phyloP scores from a whole-genome alignment of 1,140 invertebrate species.

The Spodoptera frugiperda region DNA sequence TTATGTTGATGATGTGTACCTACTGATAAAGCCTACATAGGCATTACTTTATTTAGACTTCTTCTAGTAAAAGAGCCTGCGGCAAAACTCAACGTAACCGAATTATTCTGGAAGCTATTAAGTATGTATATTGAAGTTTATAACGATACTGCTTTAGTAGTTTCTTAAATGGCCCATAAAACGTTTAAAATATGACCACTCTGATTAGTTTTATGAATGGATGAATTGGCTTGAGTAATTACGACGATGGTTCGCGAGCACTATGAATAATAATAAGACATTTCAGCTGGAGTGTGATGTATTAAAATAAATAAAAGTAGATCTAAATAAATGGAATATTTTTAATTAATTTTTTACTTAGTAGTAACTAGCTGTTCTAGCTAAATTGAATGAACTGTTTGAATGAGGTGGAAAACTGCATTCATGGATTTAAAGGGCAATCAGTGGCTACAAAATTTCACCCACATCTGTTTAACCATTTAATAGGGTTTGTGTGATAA shows the following conservation, averaged over 20 bases:
- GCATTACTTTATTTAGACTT: too few species aligned
- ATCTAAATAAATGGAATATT: too few species aligned
- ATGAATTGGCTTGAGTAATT: constrained; percentile 40
- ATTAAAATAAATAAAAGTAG: neutral
- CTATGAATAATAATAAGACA: constrained; percentile 22
- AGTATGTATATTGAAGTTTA: constrained; percentile 31
- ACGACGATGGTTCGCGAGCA: constrained; percentile 2
- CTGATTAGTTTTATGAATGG: constrained; percentile 49
- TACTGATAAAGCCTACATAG: too few species aligned
- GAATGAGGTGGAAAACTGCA: too few species aligned
- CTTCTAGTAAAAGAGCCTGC: constrained; percentile 9
- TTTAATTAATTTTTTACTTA: too few species aligned
- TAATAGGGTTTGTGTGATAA: too few species aligned
- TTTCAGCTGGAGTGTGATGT: neutral
- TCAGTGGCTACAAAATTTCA: too few species aligned
- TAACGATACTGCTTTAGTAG: constrained; percentile 22
- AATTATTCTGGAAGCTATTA: constrained; percentile 37
- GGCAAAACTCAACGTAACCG: constrained; percentile 34
- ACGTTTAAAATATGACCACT: constrained; percentile 41
- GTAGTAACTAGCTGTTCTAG: too few species aligned
- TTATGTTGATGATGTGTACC: too few species aligned
- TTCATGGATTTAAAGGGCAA: too few species aligned
- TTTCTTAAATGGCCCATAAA: constrained; percentile 42
- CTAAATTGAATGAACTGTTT: too few species aligned
- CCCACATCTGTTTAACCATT: too few species aligned